A percentile compares a stretch with the other conserved stretches of the same genome.
phyloP scores from a whole-genome alignment of 2,113 vertebrate genomes.

The Notiomystis cincta region DNA sequence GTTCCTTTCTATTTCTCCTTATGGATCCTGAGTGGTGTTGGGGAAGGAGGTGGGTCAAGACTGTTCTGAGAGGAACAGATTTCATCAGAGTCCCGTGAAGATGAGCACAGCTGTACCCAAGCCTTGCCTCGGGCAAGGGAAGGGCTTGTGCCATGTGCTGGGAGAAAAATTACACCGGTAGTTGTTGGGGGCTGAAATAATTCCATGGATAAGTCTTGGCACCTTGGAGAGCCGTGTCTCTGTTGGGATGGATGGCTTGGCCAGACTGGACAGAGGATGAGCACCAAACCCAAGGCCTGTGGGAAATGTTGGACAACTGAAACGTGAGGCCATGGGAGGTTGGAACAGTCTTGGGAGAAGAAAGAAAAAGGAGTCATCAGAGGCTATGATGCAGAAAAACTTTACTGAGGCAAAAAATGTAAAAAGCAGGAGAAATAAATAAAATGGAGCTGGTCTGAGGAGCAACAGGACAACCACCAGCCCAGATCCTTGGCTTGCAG shows the following conservation, averaged over 20 bases:
- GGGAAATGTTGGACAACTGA: not conserved
- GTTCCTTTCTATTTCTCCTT: not conserved
- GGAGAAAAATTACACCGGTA: not conserved
- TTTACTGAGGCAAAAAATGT: not conserved
- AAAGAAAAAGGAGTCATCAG: rapidly evolving
- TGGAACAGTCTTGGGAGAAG: not conserved
- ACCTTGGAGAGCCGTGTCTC: no score
- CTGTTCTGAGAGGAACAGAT: no score
- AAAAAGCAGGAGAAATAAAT: not conserved
- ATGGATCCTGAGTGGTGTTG: not conserved
- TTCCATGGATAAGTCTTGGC: not conserved
- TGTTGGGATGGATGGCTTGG: not conserved
- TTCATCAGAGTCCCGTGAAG: no score
- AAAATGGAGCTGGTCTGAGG: not conserved
- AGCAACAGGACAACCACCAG: rapidly evolving
- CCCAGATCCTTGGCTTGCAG: not conserved
- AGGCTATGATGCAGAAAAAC: not conserved
- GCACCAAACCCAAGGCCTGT: not conserved
- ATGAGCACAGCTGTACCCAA: no score
- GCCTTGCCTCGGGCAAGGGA: not conserved
- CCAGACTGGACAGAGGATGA: not conserved
- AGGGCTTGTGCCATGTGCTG: not conserved
- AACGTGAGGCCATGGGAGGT: rapidly evolving
- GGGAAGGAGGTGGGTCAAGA: no score
- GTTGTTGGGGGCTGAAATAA: not conserved